phyloP scores from a whole-genome alignment of 2,888 invertebrate species.

The Helleia helle region DNA sequence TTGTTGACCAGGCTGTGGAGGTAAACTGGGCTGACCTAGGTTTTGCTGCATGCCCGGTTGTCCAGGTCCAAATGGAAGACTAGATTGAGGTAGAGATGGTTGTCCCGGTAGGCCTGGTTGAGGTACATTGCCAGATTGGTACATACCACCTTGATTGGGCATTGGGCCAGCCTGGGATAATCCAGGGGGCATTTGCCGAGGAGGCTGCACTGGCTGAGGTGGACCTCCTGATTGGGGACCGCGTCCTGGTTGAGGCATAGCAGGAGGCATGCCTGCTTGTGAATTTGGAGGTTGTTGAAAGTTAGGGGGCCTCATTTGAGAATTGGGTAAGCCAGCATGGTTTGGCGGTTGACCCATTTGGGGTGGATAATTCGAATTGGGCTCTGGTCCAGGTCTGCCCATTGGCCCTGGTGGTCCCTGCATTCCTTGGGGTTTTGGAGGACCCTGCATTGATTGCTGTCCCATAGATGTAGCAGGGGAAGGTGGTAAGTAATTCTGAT shows the following conservation, averaged over 20 bases:
- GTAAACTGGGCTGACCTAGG: slow-evolving; percentile 14
- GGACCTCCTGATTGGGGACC: background rate
- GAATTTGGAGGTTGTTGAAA: slow-evolving; percentile 10
- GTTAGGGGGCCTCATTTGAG: background rate
- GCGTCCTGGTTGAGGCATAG: background rate
- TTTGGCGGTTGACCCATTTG: slow-evolving; percentile 26
- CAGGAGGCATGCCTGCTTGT: slow-evolving; percentile 15
- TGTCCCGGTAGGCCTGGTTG: slow-evolving; percentile 17
- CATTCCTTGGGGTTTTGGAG: slow-evolving; percentile 20
- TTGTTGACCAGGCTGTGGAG: slow-evolving; percentile 11
- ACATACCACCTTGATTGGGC: slow-evolving; percentile 18
- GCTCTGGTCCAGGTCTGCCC: slow-evolving; percentile 19
- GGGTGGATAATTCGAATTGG: slow-evolving; percentile 17
- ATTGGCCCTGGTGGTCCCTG: slow-evolving; percentile 26
- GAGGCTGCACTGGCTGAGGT: background rate
- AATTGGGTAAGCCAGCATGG: slow-evolving; percentile 24
- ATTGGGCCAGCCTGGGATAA: slow-evolving; percentile 7
- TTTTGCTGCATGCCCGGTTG: slow-evolving; percentile 17
- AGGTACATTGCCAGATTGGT: slow-evolving; percentile 12
- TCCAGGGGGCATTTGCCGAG: background rate
- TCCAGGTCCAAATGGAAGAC: slow-evolving; percentile 14
- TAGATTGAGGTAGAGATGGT: slow-evolving; percentile 14
- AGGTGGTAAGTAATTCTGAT: slow-evolving; percentile 31
- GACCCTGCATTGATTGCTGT: slow-evolving; percentile 22
- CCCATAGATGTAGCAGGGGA: slow-evolving; percentile 32